Base-by-base conservation (phyloP, 2,888 invertebrate species). In the Napeogenes sylphis region DNA sequence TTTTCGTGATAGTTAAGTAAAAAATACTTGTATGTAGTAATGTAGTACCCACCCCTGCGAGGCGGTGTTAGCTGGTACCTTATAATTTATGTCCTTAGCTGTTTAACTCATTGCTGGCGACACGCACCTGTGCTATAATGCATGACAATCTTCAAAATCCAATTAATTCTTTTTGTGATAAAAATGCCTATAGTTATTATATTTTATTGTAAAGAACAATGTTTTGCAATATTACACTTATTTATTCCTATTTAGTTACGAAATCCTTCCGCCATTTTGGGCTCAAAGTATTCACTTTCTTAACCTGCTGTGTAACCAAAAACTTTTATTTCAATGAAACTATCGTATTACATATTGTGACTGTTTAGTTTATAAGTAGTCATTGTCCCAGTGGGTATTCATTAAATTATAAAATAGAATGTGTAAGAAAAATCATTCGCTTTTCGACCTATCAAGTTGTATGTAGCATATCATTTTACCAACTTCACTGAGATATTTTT, bases 1-100 rank as follows among this genome's bases (percentile, higher is more conserved):
- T 81, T 87, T 89, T 87, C 86, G 85, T 87, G 85, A 87, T 89
- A 89, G 85, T 81, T 87, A 87, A 84, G 86, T 79, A 81, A 84
- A 77, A 65, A 68, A 75, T 77, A 80, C 81, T 80, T 84, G 78
- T 87, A 85, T 84, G 78, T 87, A 86, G 83, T 83, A 77, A 80
- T 83, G 80, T 82, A 74, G 78, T 77, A 75, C 71, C 72, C 71
- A 75, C 78, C 83, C 78, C 76, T 79, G 75, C 75, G 79, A 82
- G 81, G 82, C 83, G 83, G 82, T 83, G 83, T 84, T 75, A 78
- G 84, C 84, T 83, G 75, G 77, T 83, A 82, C 79, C 77, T 79
- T 78, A 60, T 62, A 71, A 68, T 70, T 74, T 72, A 71, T 71
- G 61, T 69, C 69, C 35, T 67, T 67, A 69, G 67, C 67, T 69